phyloP scores from a whole-genome alignment of 2,113 vertebrate genomes.

The Indicator maculatus region DNA sequence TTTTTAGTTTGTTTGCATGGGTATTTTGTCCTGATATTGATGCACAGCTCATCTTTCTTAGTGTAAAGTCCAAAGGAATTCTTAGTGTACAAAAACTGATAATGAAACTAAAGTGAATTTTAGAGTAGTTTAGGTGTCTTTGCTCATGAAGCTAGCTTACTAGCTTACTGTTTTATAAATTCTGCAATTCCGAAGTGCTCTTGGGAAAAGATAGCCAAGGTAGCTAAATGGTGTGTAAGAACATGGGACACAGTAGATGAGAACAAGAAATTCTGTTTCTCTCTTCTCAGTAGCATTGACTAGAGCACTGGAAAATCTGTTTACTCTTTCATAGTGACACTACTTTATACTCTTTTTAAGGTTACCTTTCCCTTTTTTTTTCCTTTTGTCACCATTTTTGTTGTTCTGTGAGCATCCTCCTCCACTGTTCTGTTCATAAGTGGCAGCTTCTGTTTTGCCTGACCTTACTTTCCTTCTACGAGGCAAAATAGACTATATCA shows the following conservation, averaged over 20 bases:
- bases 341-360: neutral
- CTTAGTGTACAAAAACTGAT: neutral
- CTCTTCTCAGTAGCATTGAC: neutral
- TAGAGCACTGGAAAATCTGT: neutral
- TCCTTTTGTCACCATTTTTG: neutral
- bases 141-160: neutral
- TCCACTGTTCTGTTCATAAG: neutral
- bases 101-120: neutral
- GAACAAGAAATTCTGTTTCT: neutral
- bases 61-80: neutral
- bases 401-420: neutral
- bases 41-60: neutral
- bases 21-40: neutral
- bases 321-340: neutral
- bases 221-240: neutral
- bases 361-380: neutral
- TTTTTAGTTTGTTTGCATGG: neutral
- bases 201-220: neutral
- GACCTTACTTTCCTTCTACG: neutral
- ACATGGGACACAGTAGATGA: neutral
- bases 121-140: neutral
- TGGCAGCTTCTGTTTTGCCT: neutral
- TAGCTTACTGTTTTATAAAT: neutral
- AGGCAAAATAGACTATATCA: neutral
- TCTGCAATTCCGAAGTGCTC: neutral